A percentile compares a stretch with the other conserved stretches of the same genome.
These are phyloP conservation scores for Apotomis capreana DNA, from an alignment of 2,888 invertebrate species.

Conservation along the genomic window DNA sequence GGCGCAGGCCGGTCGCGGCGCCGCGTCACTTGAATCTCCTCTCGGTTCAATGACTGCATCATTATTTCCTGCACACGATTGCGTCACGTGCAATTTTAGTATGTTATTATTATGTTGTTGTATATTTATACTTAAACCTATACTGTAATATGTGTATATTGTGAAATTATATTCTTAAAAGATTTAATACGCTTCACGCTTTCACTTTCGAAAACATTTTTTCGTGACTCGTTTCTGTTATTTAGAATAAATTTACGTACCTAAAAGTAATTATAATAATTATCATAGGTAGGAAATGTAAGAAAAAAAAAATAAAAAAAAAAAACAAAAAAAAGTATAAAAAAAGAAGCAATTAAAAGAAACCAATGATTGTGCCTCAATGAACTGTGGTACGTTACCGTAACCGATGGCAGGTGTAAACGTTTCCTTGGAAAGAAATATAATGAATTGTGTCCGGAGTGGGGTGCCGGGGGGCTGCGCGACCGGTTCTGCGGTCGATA, in stretches of 20 bases:
- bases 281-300: constrained; percentile 70
- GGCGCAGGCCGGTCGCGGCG: constrained; percentile 51
- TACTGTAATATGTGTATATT: constrained; percentile 82
- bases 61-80: constrained; percentile 79
- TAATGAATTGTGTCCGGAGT: constrained; percentile 71
- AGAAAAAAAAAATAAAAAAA: constrained; percentile 51
- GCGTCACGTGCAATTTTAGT: constrained; percentile 81
- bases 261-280: constrained; percentile 82
- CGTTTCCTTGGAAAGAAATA: constrained; percentile 71
- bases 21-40: constrained; percentile 75
- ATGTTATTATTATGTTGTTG: constrained; percentile 83
- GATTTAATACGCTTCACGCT: constrained; percentile 82
- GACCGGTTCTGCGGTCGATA: not conserved
- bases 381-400: constrained; percentile 84
- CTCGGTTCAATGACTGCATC: constrained; percentile 80
- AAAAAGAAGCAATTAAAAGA: constrained; percentile 79
- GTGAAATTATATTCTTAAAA: constrained; percentile 82
- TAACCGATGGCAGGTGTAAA: constrained; percentile 79
- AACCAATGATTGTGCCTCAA: constrained; percentile 84
- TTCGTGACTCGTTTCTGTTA: constrained; percentile 83
- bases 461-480: constrained; percentile 28
- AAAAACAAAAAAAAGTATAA: constrained; percentile 60
- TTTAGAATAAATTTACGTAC: constrained; percentile 83
- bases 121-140: constrained; percentile 81
- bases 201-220: constrained; percentile 76